Conservation (phyloP, 2,797 vertebrate species). For the Poeciliopsis presidionis region DNA sequence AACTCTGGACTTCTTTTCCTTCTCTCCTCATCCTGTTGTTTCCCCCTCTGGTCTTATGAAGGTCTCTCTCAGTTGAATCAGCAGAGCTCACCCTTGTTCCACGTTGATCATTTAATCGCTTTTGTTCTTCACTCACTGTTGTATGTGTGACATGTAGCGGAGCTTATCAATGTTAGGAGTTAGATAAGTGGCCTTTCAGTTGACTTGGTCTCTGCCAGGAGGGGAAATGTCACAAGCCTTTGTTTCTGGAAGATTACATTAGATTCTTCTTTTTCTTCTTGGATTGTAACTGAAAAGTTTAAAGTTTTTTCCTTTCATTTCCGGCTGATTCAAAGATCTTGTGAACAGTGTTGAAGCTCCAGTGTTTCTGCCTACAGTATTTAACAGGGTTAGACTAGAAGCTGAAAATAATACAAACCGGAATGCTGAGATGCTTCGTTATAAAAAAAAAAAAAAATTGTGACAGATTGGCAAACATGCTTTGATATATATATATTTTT, state of each 20-base stretch:
- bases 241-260: constrained; percentile 42
- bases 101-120: constrained; percentile 27
- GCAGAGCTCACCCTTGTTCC: constrained; percentile 26
- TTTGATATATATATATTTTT: constrained; percentile 33
- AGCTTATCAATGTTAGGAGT: constrained; percentile 50
- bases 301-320: constrained; percentile 26
- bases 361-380: constrained; percentile 67
- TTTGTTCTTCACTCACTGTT: constrained; percentile 33
- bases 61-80: constrained; percentile 43
- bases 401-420: constrained; percentile 54
- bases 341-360: constrained; percentile 78
- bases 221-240: constrained; percentile 38
- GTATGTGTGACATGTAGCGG: constrained; percentile 38
- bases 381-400: constrained; percentile 50
- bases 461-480: constrained; percentile 50
- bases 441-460: constrained; percentile 29
- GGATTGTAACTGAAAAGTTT: constrained; percentile 43
- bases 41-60: constrained; percentile 44
- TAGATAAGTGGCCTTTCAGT: constrained; percentile 65
- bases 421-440: constrained; percentile 51
- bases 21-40: constrained; percentile 58
- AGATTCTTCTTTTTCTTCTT: constrained; percentile 37
- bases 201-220: constrained; percentile 46
- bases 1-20: constrained; percentile 74
- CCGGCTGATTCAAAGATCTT: constrained; percentile 44